Evolutionary conservation across 2,797 vertebrate genomes (phyloP).

Genomic region (Betta splendens): DNA sequence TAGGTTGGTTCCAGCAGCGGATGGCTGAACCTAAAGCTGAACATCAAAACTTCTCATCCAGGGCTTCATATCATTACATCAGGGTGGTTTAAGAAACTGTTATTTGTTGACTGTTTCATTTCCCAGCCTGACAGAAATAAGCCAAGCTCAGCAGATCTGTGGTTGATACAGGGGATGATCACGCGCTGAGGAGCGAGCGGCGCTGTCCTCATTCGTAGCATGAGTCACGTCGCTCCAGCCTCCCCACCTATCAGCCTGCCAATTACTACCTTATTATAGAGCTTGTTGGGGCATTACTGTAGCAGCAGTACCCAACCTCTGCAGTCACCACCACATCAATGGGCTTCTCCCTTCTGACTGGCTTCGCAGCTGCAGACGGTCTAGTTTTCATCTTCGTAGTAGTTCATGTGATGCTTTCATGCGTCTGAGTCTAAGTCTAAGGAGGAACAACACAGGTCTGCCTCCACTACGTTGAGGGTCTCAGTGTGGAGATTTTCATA

Average conservation of each 20-base stretch:
- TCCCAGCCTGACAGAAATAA: no score
- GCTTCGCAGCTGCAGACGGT: constrained; percentile 51
- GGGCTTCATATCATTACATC: no score
- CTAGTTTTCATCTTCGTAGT: constrained; percentile 51
- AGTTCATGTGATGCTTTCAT: constrained; percentile 60
- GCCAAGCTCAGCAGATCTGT: no score
- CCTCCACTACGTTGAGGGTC: constrained; percentile 9
- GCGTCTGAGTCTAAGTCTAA: constrained; percentile 18
- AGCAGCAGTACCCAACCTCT: constrained; percentile 24
- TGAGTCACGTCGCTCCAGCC: constrained; percentile 32
- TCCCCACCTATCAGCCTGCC: constrained; percentile 35
- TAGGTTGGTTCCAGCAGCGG: constrained; percentile 73
- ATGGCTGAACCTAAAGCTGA: constrained; percentile 22
- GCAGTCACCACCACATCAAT: constrained; percentile 55
- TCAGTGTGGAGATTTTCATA: not conserved
- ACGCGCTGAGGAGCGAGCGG: constrained; percentile 14
- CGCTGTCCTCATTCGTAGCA: constrained; percentile 38
- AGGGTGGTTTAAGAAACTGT: no score
- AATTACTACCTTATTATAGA: constrained; percentile 52
- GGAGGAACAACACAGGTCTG: constrained; percentile 39
- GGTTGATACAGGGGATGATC: no score
- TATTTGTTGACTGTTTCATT: no score
- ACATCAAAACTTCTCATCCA: constrained; percentile 25
- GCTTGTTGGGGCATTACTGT: constrained; percentile 34
- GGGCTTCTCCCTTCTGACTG: constrained; percentile 38